Evolutionary conservation across 2,113 vertebrate genomes (phyloP).

Genomic region (Struthio camelus): DNA sequence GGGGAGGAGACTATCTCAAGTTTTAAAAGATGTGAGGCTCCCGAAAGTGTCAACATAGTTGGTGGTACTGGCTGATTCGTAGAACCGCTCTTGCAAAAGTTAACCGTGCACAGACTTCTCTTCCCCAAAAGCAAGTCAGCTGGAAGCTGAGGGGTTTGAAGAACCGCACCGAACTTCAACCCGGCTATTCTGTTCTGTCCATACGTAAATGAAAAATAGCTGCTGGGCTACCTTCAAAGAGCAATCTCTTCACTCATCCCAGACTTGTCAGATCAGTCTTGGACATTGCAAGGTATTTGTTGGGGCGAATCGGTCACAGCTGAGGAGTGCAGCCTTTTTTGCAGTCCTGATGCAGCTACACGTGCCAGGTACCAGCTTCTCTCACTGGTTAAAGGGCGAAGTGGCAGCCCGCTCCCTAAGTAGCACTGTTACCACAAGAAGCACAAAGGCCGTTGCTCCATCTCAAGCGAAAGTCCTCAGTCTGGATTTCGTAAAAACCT

Average conservation of each 20-base stretch:
- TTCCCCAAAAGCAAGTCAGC: background rate
- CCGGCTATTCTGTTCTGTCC: background rate
- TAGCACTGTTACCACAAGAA: background rate
- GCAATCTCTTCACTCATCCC: background rate
- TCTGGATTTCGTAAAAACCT: background rate
- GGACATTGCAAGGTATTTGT: background rate
- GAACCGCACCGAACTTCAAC: background rate
- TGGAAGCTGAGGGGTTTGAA: background rate
- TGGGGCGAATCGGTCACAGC: background rate
- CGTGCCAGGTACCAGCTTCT: background rate
- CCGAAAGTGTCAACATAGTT: background rate
- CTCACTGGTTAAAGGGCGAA: background rate
- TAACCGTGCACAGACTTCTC: background rate
- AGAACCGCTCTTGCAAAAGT: background rate
- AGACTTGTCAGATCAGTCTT: background rate
- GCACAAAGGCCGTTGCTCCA: background rate
- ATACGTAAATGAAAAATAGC: background rate
- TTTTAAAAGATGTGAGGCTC: background rate
- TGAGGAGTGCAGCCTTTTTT: background rate
- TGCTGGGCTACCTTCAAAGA: background rate
- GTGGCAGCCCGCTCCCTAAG: background rate
- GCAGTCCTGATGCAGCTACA: background rate
- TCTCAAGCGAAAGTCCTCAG: background rate
- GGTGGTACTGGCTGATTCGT: background rate
- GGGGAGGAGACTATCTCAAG: fast-evolving